phyloP scores from a whole-genome alignment of 2,113 vertebrate genomes.

The Forbesichthys papilliferus region DNA sequence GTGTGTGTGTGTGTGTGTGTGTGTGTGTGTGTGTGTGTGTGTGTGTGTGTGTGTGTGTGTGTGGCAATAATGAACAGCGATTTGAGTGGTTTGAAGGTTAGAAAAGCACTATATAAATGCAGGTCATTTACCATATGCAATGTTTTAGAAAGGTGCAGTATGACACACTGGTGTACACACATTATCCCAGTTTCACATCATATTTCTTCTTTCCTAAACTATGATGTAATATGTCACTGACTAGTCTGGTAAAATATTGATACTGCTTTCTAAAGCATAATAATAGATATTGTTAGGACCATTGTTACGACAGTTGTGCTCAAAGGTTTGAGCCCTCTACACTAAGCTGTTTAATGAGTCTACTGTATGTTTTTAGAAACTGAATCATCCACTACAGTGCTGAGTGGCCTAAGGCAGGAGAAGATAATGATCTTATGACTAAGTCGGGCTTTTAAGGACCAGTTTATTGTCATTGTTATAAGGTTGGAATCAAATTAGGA shows the following conservation, averaged over 20 bases:
- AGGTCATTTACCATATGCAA: too few species aligned
- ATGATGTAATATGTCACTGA: constrained; percentile 1
- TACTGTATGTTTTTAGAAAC: constrained; percentile 45
- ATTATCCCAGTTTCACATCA: not conserved
- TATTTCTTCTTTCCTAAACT: too few species aligned
- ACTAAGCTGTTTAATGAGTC: constrained; percentile 35
- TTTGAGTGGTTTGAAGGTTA: too few species aligned
- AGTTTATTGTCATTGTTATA: constrained; percentile 70
- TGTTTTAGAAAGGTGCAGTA: too few species aligned
- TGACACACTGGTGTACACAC: too few species aligned
- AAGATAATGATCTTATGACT: constrained; percentile 64
- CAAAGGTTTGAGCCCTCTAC: constrained; percentile 27
- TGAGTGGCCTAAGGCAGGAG: constrained; percentile 31
- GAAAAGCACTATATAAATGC: too few species aligned
- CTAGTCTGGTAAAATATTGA: not conserved
- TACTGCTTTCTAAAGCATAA: constrained; percentile 1
- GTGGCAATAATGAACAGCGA: too few species aligned
- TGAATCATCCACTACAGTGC: constrained; percentile 37
- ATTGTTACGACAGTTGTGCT: too few species aligned
- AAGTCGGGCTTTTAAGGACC: constrained; percentile 64
- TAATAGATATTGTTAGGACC: not conserved
- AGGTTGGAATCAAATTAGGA: constrained; percentile 72
- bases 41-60: too few species aligned
- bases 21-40: too few species aligned
- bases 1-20: too few species aligned